Conservation (phyloP, 2,797 vertebrate species). For the Balearica regulorum region DNA sequence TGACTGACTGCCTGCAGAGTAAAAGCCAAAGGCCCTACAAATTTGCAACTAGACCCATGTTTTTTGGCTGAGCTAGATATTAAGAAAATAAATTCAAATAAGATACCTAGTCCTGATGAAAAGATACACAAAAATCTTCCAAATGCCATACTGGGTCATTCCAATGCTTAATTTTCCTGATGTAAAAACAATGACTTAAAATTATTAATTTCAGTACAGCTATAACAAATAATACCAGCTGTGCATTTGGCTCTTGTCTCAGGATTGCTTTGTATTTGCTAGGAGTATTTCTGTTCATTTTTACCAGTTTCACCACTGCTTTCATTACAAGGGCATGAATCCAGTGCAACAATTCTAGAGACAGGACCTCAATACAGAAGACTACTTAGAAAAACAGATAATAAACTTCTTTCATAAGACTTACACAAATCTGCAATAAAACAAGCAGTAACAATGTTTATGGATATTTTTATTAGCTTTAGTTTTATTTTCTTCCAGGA, state of each 20-base stretch:
- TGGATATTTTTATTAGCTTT: conserved; percentile 30
- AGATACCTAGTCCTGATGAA: not conserved
- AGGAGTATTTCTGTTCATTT: not conserved
- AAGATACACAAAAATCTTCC: not conserved
- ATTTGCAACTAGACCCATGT: not conserved
- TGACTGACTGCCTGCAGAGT: not conserved
- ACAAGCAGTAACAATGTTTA: not conserved
- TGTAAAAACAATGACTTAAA: conserved; percentile 4
- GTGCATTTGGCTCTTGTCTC: not conserved
- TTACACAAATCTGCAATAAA: not conserved
- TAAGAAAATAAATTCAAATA: not conserved
- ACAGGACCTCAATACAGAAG: not conserved
- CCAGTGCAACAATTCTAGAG: not conserved
- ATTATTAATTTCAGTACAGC: conserved; percentile 9
- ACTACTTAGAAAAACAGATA: conserved; percentile 1
- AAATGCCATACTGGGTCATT: not conserved
- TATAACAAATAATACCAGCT: conserved; percentile 14
- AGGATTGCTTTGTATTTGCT: not conserved
- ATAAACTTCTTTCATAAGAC: not conserved
- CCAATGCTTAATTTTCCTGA: not conserved
- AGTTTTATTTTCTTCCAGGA: conserved; percentile 20
- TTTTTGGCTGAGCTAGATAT: not conserved
- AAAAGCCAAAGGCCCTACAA: not conserved
- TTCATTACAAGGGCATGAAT: not conserved
- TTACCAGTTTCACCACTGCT: not conserved